A percentile compares a stretch with the other conserved stretches of the same genome.
These are phyloP conservation scores for Acleris cristana DNA, from an alignment of 2,888 invertebrate species.

Conservation along the genomic window DNA sequence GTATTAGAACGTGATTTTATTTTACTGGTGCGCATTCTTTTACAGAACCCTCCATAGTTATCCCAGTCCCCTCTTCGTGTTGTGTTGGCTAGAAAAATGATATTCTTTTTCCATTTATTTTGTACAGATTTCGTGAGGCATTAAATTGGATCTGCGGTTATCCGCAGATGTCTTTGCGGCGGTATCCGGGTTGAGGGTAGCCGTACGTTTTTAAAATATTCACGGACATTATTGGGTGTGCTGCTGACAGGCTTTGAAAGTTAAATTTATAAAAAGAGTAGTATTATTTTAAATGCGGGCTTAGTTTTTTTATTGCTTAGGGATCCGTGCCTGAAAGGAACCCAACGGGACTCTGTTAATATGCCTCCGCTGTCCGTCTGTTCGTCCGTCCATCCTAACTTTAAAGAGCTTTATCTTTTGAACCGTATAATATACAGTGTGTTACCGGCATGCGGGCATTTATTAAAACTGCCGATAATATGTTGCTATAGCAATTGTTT, in stretches of 20 bases:
- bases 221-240: not conserved
- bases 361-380: no score
- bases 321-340: no score
- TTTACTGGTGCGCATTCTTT: not conserved
- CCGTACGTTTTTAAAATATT: not conserved
- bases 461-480: no score
- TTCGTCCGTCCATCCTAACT: no score
- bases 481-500: no score
- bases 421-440: no score
- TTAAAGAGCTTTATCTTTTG: no score
- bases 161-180: conserved; percentile 71
- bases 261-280: no score
- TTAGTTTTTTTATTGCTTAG: not conserved
- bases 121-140: conserved; percentile 72
- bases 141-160: conserved; percentile 74
- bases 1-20: no score
- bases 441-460: no score
- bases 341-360: no score
- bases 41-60: not conserved
- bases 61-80: conserved; percentile 14
- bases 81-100: conserved; percentile 43
- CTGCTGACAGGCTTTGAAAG: no score
- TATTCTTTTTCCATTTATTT: conserved; percentile 66
- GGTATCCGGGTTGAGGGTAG: conserved; percentile 46
- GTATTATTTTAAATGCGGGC: not conserved